These are phyloP conservation scores for Pipistrellus kuhlii DNA, from an alignment of 2,797 vertebrate genomes.

Conservation along the genomic window DNA sequence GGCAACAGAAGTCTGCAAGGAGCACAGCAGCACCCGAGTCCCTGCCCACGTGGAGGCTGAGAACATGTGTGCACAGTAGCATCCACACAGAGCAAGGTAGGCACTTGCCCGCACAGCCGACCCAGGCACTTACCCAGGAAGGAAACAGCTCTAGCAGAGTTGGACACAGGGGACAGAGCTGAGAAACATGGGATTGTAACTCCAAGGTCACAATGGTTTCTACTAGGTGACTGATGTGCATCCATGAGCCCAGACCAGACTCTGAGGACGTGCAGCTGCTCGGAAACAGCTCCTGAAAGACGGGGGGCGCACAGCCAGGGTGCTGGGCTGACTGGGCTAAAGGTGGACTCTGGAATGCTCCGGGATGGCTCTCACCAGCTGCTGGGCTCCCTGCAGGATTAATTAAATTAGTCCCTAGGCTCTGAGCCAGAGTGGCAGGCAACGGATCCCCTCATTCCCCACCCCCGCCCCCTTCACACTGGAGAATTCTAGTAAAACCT, in stretches of 20 bases:
- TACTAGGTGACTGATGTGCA: background rate
- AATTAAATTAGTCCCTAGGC: slow-evolving; percentile 28
- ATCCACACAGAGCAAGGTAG: background rate
- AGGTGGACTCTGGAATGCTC: background rate
- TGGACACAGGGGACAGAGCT: background rate
- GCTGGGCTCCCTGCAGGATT: background rate
- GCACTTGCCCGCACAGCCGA: background rate
- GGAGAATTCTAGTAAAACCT: slow-evolving; percentile 28
- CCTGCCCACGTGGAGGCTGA: background rate
- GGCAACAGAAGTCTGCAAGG: background rate
- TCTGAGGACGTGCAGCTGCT: background rate
- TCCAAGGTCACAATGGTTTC: background rate
- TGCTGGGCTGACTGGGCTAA: background rate
- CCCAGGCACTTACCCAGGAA: background rate
- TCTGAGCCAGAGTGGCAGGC: background rate
- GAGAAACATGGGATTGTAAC: background rate
- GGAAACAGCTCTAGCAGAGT: background rate
- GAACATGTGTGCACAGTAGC: background rate
- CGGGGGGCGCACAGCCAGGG: background rate
- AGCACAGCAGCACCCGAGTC: background rate
- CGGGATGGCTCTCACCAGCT: background rate
- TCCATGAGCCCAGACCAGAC: background rate
- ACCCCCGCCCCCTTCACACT: background rate
- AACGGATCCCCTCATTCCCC: background rate
- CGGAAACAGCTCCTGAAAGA: background rate